Percentiles rank a stretch among this genome's conserved stretches.
Conservation (phyloP, 2,888 invertebrate genomes). For the Ditula angustiorana region DNA sequence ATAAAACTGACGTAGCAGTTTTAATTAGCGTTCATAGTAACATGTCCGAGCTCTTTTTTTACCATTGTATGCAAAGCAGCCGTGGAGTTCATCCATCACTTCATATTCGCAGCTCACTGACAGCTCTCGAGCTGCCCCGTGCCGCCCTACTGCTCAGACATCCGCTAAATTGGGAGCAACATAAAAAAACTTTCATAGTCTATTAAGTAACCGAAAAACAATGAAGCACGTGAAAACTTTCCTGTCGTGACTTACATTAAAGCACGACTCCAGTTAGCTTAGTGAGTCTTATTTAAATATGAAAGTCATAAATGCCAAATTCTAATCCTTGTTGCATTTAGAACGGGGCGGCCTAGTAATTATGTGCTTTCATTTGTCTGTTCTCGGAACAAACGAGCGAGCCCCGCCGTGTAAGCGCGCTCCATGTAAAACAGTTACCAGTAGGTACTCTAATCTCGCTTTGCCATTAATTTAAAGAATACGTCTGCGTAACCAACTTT, state of each 20-base stretch:
- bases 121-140: slow-evolving; percentile 60
- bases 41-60: slow-evolving; percentile 71
- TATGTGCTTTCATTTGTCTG: slow-evolving; percentile 85
- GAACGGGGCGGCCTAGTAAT: slow-evolving; percentile 83
- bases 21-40: slow-evolving; percentile 80
- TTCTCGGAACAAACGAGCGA: slow-evolving; percentile 80
- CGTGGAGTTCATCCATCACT: slow-evolving; percentile 78
- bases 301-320: slow-evolving; percentile 82
- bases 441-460: slow-evolving; percentile 79
- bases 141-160: slow-evolving; percentile 63
- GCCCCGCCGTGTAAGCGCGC: slow-evolving; percentile 74
- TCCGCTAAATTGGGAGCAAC: slow-evolving; percentile 64
- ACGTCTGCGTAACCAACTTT: slow-evolving; percentile 81
- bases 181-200: slow-evolving; percentile 52
- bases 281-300: slow-evolving; percentile 67
- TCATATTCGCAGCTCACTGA: slow-evolving; percentile 78
- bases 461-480: slow-evolving; percentile 85
- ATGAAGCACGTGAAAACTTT: slow-evolving; percentile 1
- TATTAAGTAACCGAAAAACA: slow-evolving; percentile 24
- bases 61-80: slow-evolving; percentile 83
- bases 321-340: slow-evolving; percentile 84
- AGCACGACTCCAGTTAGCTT: slow-evolving; percentile 2
- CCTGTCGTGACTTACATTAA: slow-evolving; percentile 5
- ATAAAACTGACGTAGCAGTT: slow-evolving; percentile 71
- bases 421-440: slow-evolving; percentile 84